Percentiles rank a stretch among this genome's conserved stretches.
Evolutionary conservation across 2,113 vertebrate species (phyloP).

Genomic region (Camarhynchus parvulus): DNA sequence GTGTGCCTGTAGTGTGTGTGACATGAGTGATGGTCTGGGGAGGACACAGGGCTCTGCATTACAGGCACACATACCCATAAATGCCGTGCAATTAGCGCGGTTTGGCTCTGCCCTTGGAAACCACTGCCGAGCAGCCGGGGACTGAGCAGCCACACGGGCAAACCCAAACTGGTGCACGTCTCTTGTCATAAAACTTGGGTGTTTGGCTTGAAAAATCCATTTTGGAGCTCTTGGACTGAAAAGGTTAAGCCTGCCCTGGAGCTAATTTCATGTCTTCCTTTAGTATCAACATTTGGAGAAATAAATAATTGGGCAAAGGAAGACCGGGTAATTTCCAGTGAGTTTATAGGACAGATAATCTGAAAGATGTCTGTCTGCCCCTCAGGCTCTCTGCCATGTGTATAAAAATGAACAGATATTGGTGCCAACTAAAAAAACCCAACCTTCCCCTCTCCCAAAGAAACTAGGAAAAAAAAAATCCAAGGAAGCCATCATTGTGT

Average conservation of each 20-base stretch:
- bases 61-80: rapidly evolving
- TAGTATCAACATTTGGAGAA: conserved; percentile 5
- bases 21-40: conserved; percentile 43
- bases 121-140: rapidly evolving
- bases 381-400: not conserved
- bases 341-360: conserved; percentile 20
- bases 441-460: not conserved
- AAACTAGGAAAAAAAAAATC: not conserved
- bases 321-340: not conserved
- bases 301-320: conserved; percentile 31
- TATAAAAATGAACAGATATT: conserved; percentile 17
- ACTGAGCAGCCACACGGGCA: not conserved
- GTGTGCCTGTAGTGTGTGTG: not conserved
- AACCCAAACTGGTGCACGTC: not conserved
- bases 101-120: not conserved
- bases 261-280: conserved; percentile 4
- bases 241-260: conserved; percentile 31
- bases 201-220: conserved; percentile 18
- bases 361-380: not conserved
- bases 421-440: not conserved
- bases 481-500: not conserved
- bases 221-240: not conserved
- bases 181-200: not conserved
- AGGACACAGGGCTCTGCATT: not conserved
- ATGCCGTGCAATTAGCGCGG: not conserved